Conservation (phyloP, 2,113 vertebrate species). For the Neolamprologus sp. region DNA sequence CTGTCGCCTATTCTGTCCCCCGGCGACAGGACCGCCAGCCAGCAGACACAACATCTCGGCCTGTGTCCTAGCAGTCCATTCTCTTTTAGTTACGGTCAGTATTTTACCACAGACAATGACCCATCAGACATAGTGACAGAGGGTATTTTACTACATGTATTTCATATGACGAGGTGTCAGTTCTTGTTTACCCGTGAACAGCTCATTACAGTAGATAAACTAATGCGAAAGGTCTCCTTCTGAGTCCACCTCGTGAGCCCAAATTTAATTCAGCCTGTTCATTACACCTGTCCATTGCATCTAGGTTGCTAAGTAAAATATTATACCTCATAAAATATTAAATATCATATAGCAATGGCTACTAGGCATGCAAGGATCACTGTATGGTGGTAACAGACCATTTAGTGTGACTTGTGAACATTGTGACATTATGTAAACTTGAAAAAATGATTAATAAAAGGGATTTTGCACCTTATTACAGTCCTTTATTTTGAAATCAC, state of each 20-base stretch:
- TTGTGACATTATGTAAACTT: background rate
- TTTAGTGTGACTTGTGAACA: background rate
- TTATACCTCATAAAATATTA: background rate
- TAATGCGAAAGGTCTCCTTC: background rate
- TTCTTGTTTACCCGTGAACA: background rate
- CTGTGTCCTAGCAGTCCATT: background rate
- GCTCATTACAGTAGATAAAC: background rate
- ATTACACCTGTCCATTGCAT: background rate
- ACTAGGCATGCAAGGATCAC: background rate
- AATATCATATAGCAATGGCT: background rate
- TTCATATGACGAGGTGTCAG: background rate
- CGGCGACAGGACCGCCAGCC: background rate
- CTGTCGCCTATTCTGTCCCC: conserved; percentile 25
- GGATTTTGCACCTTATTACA: background rate
- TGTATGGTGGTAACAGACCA: background rate
- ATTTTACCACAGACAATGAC: background rate
- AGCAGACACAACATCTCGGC: background rate
- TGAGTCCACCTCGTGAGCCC: background rate
- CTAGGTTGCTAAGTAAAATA: background rate
- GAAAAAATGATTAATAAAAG: background rate
- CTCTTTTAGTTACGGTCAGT: background rate
- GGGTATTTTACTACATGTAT: background rate
- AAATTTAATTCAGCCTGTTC: background rate
- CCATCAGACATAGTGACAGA: background rate
- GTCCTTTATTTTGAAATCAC: background rate